Percentiles rank a stretch among this genome's conserved stretches.
These are phyloP conservation scores for Daubentonia madagascariensis DNA, from an alignment of 2,113 vertebrate genomes.

Conservation along the genomic window DNA sequence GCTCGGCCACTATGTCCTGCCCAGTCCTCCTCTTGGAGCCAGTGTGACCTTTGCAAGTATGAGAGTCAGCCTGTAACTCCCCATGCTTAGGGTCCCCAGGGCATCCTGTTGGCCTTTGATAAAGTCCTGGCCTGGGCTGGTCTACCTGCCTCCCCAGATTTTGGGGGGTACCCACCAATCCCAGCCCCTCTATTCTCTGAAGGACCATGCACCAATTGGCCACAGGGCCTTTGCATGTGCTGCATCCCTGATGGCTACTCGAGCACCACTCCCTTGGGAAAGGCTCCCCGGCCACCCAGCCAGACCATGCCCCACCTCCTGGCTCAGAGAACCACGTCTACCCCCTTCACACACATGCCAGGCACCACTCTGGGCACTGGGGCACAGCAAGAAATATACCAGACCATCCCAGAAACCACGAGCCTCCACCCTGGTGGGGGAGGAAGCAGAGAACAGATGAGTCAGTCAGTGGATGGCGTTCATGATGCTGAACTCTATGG, in stretches of 20 bases:
- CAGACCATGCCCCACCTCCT: rapidly evolving
- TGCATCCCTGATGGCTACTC: rapidly evolving
- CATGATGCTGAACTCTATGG: rapidly evolving
- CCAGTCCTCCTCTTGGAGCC: background rate
- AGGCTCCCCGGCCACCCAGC: background rate
- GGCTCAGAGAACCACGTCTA: rapidly evolving
- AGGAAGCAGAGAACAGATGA: rapidly evolving
- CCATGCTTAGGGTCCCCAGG: background rate
- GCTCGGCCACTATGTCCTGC: background rate
- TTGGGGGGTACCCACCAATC: rapidly evolving
- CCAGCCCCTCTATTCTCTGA: background rate
- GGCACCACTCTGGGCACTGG: rapidly evolving
- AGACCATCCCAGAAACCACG: rapidly evolving
- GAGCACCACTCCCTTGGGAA: background rate
- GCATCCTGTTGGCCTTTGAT: too few relatives aligned
- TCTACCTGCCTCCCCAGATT: too few relatives aligned
- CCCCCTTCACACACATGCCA: background rate
- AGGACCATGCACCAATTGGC: rapidly evolving
- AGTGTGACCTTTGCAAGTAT: background rate
- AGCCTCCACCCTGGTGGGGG: rapidly evolving
- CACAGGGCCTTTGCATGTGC: background rate
- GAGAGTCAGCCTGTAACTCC: rapidly evolving
- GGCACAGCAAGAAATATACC: background rate
- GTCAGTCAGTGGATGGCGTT: rapidly evolving
- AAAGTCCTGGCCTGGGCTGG: background rate